Evolutionary conservation across 2,113 vertebrate genomes (phyloP), one percentile per base, ranked within the genome.

Genomic region (Papio anubis): DNA sequence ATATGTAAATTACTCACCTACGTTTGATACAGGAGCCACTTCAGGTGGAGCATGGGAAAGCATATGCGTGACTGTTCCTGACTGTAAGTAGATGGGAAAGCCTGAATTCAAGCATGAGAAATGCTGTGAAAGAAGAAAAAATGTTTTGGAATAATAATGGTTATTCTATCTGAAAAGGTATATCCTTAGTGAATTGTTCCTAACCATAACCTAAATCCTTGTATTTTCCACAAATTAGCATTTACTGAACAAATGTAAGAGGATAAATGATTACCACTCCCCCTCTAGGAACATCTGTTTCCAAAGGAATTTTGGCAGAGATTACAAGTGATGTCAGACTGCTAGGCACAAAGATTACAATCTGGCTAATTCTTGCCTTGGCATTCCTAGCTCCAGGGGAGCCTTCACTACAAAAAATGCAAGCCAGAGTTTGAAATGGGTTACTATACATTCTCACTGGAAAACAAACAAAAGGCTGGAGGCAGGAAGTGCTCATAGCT

Each of bases 211-310:
- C 38, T 81, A 68, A 90, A 76, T 50, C 92, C 66, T 90, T 52
- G 14, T 80, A 68, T 86, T 94, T 91, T 87, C 84, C 3, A 86
- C 70, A 68, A 97, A n/a, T 90, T 87, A 94, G 23, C 82, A n/a
- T 55, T 73, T 59, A 10, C 35, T 38, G 30, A 93, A 89, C 76
- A 96, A 95, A n/a, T 40, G 43, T 59, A 21, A 95, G 78, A 87
- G 17, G 45, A 40, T 79, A 79, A 91, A 55, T 93, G 61, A 92
- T 90, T 85, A 76, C 73, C 35, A 35, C 66, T 82, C 86, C 66
- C 32, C 48, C 76, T 95, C 50, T 93, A 93, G 90, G 80, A 98
- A 80, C 38, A 68, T 97, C 95, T 97, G 85, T 93, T 98, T 98
- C 86, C 83, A 93, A 92, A 87, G 85, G 92, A 94, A 97, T 96